phyloP scores from a whole-genome alignment of 2,888 invertebrate species.

The Eilema caniola region DNA sequence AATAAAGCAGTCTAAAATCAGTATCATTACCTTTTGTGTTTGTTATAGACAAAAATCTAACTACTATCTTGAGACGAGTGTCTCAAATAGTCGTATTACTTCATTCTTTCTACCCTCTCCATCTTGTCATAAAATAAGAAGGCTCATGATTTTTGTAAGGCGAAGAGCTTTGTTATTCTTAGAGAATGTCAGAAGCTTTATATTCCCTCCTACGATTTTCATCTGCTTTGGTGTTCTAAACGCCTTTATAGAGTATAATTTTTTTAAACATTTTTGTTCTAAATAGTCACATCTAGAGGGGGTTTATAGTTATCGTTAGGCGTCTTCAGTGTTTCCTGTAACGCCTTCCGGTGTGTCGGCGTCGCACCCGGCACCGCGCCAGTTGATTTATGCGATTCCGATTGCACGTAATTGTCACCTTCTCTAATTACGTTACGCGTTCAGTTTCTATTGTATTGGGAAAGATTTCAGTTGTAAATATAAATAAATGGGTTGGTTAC shows the following conservation, averaged over 20 bases:
- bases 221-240: no score
- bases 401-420: conserved; percentile 76
- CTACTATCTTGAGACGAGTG: no score
- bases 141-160: no score
- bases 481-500: not conserved
- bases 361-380: conserved; percentile 69
- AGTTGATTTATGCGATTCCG: conserved; percentile 81
- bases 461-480: not conserved
- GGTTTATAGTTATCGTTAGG: conserved; percentile 34
- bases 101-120: not conserved
- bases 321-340: conserved; percentile 79
- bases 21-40: not conserved
- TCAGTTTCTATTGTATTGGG: conserved; percentile 31
- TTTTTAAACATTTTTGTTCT: not conserved
- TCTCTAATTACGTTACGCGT: conserved; percentile 56
- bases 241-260: not conserved
- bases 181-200: not conserved
- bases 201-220: no score
- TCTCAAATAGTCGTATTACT: no score
- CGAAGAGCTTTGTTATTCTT: not conserved
- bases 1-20: not conserved
- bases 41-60: no score
- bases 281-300: conserved; percentile 56
- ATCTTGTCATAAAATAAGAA: not conserved
- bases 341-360: conserved; percentile 74